A percentile compares a stretch with the other conserved stretches of the same genome.
Conservation (phyloP, 92 coral and sea anemone species). For the Zoanthus solanderi region DNA sequence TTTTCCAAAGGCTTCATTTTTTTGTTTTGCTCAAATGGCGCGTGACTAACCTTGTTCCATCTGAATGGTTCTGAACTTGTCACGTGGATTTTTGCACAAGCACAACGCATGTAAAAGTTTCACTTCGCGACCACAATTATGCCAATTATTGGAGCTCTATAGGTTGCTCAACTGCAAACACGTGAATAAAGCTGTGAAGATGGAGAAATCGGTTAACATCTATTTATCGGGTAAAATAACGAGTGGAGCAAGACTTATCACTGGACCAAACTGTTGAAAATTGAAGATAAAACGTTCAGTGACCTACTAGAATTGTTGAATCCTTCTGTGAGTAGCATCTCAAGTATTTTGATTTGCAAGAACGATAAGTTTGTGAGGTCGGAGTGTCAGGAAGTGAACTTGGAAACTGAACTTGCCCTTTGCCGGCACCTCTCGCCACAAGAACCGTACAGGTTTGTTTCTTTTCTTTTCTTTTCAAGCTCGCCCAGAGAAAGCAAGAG, state of each 20-base stretch:
- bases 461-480: no score
- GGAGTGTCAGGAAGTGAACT: not conserved
- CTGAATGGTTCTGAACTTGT: no score
- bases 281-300: not conserved
- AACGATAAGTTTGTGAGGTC: not conserved
- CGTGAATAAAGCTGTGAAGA: not conserved
- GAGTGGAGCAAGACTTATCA: slow-evolving; percentile 4
- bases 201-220: not conserved
- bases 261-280: slow-evolving; percentile 6
- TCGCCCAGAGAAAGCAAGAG: no score
- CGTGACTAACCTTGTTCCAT: no score
- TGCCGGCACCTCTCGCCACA: not conserved
- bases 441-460: not conserved
- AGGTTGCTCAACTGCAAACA: not conserved
- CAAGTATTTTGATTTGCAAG: not conserved
- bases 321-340: not conserved
- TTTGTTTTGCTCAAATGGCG: no score
- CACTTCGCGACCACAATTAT: no score
- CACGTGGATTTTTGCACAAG: no score
- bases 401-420: not conserved
- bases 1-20: no score
- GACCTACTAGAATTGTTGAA: not conserved
- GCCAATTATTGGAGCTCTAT: not conserved
- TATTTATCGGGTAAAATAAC: not conserved
- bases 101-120: no score